Base-by-base conservation (phyloP, 2,888 invertebrate species). In the Stenchaetothrips biformis region DNA sequence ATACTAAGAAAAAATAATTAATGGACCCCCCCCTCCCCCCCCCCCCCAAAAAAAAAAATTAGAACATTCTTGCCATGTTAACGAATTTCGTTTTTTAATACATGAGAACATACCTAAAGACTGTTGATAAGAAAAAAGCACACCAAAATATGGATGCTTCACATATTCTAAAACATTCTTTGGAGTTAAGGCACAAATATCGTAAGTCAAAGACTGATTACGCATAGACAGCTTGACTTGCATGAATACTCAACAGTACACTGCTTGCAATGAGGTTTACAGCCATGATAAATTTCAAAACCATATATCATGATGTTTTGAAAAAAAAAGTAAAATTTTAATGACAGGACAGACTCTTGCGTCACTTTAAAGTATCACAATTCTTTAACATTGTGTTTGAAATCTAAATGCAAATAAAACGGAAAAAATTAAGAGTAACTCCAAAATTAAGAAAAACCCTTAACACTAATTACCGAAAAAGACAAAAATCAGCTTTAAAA, bases 131-230 rank as follows among this genome's bases (percentile, higher is more conserved):
- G 18, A 13, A 53, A 74, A 7, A 25, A 18, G 18, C 59, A 74
- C 67, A 25, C 8, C 67, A 21, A 74, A 59, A 18, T 59, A 74
- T 74, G 11, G 67, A 11, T 74, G 67, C 21, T 25, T 25, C 8
- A 25, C 11, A 59, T 18, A 25, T 21, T 74, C 67, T 74, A 74
- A 74, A 74, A 21, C 67, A 74, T 74, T 74, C n/a, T 74, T 21
- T 74, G 67, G 25, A 74, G 67, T 21, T 74, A 74, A 74, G 67
- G 67, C 67, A 74, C 67, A 74, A 74, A 74, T 25, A 11, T 53
- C 18, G 25, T 11, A 25, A 74, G 67, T 74, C 67, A 74, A 74
- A 25, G 25, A 25, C 67, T 25, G 25, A 7, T 11, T 74, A 16
- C 59, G 4, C 18, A 16, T 59, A 59, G 25, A 21, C 67, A 74